Conservation (phyloP, 2,797 vertebrate genomes). For the Meriones psammophilus region DNA sequence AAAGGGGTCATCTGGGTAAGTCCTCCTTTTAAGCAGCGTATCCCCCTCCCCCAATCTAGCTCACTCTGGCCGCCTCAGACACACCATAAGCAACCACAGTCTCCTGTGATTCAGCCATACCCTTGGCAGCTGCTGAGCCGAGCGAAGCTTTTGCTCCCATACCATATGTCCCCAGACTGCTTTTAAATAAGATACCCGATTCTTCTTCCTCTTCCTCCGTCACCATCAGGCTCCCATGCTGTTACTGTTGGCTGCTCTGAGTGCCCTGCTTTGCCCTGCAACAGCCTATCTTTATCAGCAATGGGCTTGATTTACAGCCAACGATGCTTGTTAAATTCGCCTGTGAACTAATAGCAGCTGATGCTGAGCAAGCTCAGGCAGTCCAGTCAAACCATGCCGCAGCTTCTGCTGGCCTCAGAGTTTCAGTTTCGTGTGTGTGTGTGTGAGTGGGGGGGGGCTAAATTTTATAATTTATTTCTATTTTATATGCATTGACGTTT, state of each 20-base stretch:
- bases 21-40: not conserved
- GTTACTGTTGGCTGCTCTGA: not conserved
- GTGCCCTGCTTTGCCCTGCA: not conserved
- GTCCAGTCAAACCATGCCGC: not conserved
- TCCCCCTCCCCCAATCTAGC: not conserved
- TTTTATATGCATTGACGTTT: too few relatives aligned
- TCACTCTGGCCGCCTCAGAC: not conserved
- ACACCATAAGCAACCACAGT: not conserved
- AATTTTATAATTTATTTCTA: too few relatives aligned
- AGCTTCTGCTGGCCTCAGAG: not conserved
- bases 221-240: not conserved
- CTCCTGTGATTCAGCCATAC: not conserved
- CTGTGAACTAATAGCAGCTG: not conserved
- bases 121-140: not conserved
- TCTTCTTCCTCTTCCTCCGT: not conserved
- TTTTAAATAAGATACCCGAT: slow-evolving; percentile 14
- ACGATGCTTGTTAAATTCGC: not conserved
- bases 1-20: not conserved
- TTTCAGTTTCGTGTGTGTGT: not conserved
- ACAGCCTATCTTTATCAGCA: not conserved
- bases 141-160: not conserved
- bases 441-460: too few relatives aligned
- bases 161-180: slow-evolving; percentile 1
- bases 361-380: not conserved
- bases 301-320: not conserved